Base-by-base conservation (phyloP, 2,113 vertebrate genomes). In the Puntigrus tetrazona region DNA sequence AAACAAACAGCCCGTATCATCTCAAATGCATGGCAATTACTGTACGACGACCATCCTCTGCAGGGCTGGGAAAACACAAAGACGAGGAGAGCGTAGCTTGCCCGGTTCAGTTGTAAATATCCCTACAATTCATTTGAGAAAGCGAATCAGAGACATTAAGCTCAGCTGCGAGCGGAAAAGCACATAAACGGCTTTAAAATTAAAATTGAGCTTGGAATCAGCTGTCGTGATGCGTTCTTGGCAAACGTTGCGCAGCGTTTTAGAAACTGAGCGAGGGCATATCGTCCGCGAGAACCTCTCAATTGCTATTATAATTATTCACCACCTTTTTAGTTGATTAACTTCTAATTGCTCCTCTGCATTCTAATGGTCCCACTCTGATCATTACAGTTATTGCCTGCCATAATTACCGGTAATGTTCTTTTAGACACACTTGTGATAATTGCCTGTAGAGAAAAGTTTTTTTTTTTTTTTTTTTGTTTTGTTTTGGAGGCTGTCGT, bases 401-500 rank as follows among this genome's bases (percentile, higher is more conserved):
- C 96, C 96, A 97, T 99, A 98, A 98, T 99, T 98, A 98, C 97
- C 95, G 97, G 96, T 98, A 98, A 99, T 98, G 96, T 98, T 97
- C 95, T 96, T 95, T 95, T 95, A 94, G 95, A 95, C 94, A 95
- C 94, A 83, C 88, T 81, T 78, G 45, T 86, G 85, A 94, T 96
- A 95, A 96, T 95, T 95, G 95, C 95, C 95, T 95, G 94, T 95
- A 94, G 93, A 92, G 81, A 95, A 94, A 92, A 41, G 82, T 79
- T 86, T 61, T 75, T 8, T 3, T 70, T 2, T 70, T 84, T 94
- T 94, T 59, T 36, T 65, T 94, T n/a, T n/a, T n/a, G n/a, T n/a
- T n/a, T n/a, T n/a, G n/a, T n/a, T n/a, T 50, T 93, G 94, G 93
- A 94, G 94, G 94, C 93, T 94, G 93, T 94, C 93, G 92, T 89